These are phyloP conservation scores for Bombus haemorrhoidalis DNA, from an alignment of 1,140 invertebrate species.

Conservation along the genomic window DNA sequence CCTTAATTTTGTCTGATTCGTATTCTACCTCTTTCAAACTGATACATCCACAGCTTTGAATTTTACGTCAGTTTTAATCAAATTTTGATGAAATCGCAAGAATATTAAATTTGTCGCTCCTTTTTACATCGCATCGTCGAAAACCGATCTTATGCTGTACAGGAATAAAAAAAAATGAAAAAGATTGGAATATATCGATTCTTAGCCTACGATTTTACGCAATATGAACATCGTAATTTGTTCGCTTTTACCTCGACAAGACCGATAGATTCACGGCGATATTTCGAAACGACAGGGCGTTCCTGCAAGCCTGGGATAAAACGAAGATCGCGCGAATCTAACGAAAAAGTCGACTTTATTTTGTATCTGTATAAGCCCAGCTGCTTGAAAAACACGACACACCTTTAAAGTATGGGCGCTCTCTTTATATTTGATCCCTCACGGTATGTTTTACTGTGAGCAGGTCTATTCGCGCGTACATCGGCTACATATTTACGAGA, in stretches of 20 bases:
- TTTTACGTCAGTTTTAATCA: too few relatives aligned
- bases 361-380: background rate
- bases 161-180: background rate
- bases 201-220: background rate
- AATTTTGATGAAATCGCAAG: too few relatives aligned
- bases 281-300: background rate
- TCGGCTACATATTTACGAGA: background rate
- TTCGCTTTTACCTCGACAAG: background rate
- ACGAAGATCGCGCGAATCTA: background rate
- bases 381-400: background rate
- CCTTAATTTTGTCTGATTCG: too few relatives aligned
- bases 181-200: background rate
- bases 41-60: too few relatives aligned
- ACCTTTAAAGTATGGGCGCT: background rate
- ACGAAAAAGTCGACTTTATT: background rate
- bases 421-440: background rate
- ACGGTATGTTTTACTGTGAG: too few relatives aligned
- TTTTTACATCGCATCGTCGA: rapidly evolving
- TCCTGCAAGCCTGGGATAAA: background rate
- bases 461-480: background rate
- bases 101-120: too few relatives aligned
- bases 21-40: too few relatives aligned
- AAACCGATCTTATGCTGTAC: too few relatives aligned
- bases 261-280: background rate
- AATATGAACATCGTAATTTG: background rate